These are phyloP conservation scores for Nebria brevicollis DNA, from an alignment of 2,888 invertebrate genomes.

Conservation along the genomic window DNA sequence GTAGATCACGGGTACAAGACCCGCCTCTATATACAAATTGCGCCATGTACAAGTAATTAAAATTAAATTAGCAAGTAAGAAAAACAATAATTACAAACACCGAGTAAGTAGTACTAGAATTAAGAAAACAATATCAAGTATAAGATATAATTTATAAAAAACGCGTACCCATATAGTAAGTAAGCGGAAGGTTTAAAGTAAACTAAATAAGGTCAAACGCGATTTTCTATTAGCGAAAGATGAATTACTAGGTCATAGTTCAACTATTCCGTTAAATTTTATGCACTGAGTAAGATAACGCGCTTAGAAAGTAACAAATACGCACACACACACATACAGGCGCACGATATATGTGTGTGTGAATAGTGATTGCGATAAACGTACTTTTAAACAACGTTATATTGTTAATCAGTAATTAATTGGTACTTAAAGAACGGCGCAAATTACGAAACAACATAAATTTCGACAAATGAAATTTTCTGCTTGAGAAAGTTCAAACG, in stretches of 20 bases:
- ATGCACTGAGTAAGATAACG: conserved; percentile 15
- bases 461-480: conserved; percentile 2
- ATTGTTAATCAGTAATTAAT: conserved; percentile 27
- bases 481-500: background rate
- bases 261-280: conserved; percentile 46
- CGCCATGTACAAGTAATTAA: background rate
- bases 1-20: background rate
- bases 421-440: conserved; percentile 10
- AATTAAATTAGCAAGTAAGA: background rate
- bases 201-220: conserved; percentile 29
- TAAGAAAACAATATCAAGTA: background rate
- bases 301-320: background rate
- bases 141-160: conserved; percentile 11
- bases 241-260: conserved; percentile 45
- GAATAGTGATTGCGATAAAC: background rate
- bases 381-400: conserved; percentile 16
- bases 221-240: conserved; percentile 47
- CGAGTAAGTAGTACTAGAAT: background rate
- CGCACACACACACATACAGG: background rate
- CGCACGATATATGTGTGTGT: background rate
- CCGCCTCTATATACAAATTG: background rate
- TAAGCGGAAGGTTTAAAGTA: conserved; percentile 23
- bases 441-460: background rate
- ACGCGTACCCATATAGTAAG: background rate
- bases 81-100: background rate